Percentiles rank a stretch among this genome's conserved stretches.
phyloP scores from a whole-genome alignment of 2,797 vertebrate genomes.

The Megalops cyprinoides region DNA sequence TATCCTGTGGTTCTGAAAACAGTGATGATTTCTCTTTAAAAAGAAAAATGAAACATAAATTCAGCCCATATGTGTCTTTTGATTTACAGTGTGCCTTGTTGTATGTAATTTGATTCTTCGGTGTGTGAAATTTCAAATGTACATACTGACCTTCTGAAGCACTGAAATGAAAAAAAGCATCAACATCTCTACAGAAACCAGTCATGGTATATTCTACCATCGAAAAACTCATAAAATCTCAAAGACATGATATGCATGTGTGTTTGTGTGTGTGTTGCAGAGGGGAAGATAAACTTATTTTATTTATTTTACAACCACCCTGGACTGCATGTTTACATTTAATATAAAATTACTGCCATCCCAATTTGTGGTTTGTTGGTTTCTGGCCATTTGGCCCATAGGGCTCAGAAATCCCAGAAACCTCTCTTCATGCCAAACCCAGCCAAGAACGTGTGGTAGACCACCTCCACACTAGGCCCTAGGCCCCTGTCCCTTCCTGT shows the following conservation, averaged over 20 bases:
- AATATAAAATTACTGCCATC: constrained; percentile 58
- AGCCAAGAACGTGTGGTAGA: not conserved
- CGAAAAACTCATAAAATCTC: not conserved
- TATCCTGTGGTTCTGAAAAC: not conserved
- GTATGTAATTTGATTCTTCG: not conserved
- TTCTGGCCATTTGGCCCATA: constrained; percentile 57
- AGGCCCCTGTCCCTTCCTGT: not conserved
- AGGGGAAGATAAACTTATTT: not conserved
- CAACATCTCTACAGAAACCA: not conserved
- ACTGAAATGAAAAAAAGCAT: not conserved
- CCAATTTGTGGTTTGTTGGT: constrained; percentile 54
- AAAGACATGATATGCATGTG: not conserved
- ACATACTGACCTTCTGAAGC: not conserved
- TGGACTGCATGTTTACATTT: constrained; percentile 26
- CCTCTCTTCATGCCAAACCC: constrained; percentile 20
- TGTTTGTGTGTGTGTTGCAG: not conserved
- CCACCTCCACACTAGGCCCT: not conserved
- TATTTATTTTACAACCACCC: not conserved
- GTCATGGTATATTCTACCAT: not conserved
- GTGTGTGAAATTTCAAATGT: not conserved
- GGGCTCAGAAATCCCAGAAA: constrained; percentile 26
- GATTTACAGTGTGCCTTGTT: not conserved
- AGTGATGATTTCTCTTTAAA: not conserved
- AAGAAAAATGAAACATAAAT: not conserved
- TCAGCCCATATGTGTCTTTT: not conserved